A percentile compares a stretch with the other conserved stretches of the same genome.
These are phyloP conservation scores for Phrynocephalus guinanensis DNA, from an alignment of 2,797 vertebrate genomes.

Conservation along the genomic window DNA sequence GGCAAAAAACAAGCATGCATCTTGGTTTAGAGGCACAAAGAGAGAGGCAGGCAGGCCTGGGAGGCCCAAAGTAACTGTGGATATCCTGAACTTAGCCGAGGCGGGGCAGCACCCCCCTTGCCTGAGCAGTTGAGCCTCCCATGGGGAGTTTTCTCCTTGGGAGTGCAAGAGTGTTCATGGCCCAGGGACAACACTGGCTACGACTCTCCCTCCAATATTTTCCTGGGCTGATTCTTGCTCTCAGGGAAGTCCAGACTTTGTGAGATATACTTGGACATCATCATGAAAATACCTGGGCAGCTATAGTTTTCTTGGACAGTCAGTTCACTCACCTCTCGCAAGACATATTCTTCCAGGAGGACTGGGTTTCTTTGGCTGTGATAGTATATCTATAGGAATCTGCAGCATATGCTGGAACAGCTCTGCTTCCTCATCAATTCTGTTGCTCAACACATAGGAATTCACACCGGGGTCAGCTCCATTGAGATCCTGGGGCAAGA, in stretches of 20 bases:
- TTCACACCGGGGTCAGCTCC: background rate
- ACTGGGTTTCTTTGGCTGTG: rapidly evolving
- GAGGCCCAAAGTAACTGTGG: no score
- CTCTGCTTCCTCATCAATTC: background rate
- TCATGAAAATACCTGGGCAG: background rate
- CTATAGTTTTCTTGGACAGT: background rate
- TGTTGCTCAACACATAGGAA: background rate
- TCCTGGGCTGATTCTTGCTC: background rate
- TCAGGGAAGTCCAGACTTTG: no score
- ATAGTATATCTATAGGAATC: background rate
- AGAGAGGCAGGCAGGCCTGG: no score
- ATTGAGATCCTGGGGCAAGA: background rate
- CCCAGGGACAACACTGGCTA: background rate
- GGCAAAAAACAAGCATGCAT: no score
- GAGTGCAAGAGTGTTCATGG: background rate
- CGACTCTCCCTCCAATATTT: background rate
- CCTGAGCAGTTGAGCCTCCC: no score
- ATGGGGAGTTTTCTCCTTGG: no score
- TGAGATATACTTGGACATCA: background rate
- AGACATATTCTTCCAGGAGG: background rate
- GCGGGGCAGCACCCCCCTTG: no score
- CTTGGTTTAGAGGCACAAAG: no score
- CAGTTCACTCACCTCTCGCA: background rate
- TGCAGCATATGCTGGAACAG: rapidly evolving
- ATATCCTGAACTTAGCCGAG: no score